These are phyloP conservation scores for Ecdyonurus torrentis DNA, from an alignment of 2,888 invertebrate genomes.

Conservation along the genomic window DNA sequence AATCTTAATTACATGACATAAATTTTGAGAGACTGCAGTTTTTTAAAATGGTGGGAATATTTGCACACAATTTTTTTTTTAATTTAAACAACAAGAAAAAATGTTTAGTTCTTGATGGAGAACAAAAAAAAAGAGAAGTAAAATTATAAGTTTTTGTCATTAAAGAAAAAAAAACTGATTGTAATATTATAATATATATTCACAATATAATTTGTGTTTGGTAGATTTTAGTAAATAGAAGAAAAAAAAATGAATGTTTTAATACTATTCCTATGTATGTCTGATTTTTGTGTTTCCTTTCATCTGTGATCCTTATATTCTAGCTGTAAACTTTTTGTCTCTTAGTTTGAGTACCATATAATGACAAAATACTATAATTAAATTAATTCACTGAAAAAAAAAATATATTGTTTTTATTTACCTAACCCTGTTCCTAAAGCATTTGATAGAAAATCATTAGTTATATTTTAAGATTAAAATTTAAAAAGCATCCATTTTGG, in stretches of 20 bases:
- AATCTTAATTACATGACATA: too few relatives aligned
- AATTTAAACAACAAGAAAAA: not conserved
- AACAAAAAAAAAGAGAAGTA: not conserved
- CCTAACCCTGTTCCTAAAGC: too few relatives aligned
- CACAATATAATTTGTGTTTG: not conserved
- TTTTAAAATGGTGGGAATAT: not conserved
- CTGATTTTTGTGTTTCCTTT: constrained; percentile 2
- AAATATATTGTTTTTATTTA: too few relatives aligned
- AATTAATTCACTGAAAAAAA: not conserved
- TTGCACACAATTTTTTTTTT: not conserved
- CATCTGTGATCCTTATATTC: constrained; percentile 2
- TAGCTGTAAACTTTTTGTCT: not conserved
- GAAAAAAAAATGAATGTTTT: not conserved
- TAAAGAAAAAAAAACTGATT: not conserved
- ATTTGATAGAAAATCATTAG: too few relatives aligned
- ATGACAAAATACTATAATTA: constrained; percentile 1
- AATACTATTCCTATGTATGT: not conserved
- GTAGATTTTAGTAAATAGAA: not conserved
- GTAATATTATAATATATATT: not conserved
- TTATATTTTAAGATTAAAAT: too few relatives aligned
- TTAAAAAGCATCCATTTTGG: too few relatives aligned
- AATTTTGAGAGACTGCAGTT: not conserved
- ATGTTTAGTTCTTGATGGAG: not conserved
- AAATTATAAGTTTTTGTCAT: not conserved
- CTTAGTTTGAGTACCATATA: constrained; percentile 2